A percentile compares a stretch with the other conserved stretches of the same genome.
Evolutionary conservation across 2,888 invertebrate species (phyloP).

Genomic region (Plebejus melissa): DNA sequence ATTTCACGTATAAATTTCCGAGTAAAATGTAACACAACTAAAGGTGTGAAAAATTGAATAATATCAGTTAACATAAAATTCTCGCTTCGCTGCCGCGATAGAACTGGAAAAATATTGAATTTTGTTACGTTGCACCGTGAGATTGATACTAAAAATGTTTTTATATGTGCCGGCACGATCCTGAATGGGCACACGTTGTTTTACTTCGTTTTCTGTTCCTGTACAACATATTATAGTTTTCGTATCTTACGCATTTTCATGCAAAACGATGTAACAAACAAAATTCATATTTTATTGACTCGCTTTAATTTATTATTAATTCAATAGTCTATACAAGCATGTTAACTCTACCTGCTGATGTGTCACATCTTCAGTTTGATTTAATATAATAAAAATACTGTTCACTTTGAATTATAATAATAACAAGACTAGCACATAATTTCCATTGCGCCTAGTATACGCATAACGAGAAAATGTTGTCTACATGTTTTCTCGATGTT

Average conservation of each 20-base stretch:
- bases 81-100: neutral
- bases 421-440: too few relatives aligned
- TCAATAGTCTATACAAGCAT: too few relatives aligned
- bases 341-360: too few relatives aligned
- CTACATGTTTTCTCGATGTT: too few relatives aligned
- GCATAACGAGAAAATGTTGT: too few relatives aligned
- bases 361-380: too few relatives aligned
- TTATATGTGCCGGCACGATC: conserved; percentile 4
- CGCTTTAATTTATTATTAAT: too few relatives aligned
- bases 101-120: conserved; percentile 1
- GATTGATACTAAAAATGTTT: conserved; percentile 18
- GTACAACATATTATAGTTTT: neutral
- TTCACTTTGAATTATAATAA: too few relatives aligned
- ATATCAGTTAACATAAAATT: conserved; percentile 1
- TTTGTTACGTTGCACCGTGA: conserved; percentile 1
- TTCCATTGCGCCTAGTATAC: too few relatives aligned
- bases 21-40: neutral
- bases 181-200: conserved; percentile 5
- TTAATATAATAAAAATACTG: too few relatives aligned
- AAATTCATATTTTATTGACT: neutral
- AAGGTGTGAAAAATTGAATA: neutral
- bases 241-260: neutral
- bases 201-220: neutral
- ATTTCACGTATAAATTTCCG: neutral
- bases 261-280: neutral